A percentile compares a stretch with the other conserved stretches of the same genome.
phyloP scores from a whole-genome alignment of 2,797 vertebrate genomes.

The Sebastes itinus region DNA sequence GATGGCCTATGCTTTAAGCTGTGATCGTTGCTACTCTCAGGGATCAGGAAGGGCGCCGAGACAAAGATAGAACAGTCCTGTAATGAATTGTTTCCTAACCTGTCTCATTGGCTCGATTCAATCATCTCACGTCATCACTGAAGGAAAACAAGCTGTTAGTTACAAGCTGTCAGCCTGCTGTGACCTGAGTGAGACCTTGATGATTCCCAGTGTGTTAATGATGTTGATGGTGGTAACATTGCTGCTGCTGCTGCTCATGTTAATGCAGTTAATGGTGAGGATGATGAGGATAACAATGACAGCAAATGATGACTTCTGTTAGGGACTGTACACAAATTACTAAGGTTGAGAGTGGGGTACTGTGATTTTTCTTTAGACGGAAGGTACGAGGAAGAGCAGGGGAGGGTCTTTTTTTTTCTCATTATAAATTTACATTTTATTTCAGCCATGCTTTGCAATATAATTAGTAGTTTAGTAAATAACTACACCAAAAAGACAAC shows the following conservation, averaged over 20 bases:
- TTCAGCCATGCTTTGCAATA: not conserved
- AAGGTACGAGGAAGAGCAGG: not conserved
- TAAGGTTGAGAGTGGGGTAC: too few species aligned
- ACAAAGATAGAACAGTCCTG: not conserved
- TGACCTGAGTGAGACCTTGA: not conserved
- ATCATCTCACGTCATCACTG: not conserved
- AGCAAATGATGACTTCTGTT: not conserved
- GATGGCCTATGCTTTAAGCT: accelerated
- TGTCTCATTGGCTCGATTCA: too few species aligned
- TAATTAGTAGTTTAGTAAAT: not conserved
- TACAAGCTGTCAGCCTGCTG: not conserved
- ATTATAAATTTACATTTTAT: not conserved
- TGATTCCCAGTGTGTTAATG: not conserved
- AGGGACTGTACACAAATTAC: not conserved
- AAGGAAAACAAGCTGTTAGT: not conserved
- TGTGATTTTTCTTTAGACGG: not conserved
- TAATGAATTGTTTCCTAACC: not conserved
- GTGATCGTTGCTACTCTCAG: not conserved
- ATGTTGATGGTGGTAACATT: not conserved
- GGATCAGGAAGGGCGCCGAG: too few species aligned
- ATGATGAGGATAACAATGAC: not conserved
- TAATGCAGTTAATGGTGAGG: not conserved
- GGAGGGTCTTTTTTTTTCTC: not conserved
- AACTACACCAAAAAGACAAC: not conserved
- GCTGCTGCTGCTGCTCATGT: not conserved